A percentile compares a stretch with the other conserved stretches of the same genome.
These are phyloP conservation scores for Ascaphus truei DNA, from an alignment of 2,113 vertebrate species.

Conservation along the genomic window DNA sequence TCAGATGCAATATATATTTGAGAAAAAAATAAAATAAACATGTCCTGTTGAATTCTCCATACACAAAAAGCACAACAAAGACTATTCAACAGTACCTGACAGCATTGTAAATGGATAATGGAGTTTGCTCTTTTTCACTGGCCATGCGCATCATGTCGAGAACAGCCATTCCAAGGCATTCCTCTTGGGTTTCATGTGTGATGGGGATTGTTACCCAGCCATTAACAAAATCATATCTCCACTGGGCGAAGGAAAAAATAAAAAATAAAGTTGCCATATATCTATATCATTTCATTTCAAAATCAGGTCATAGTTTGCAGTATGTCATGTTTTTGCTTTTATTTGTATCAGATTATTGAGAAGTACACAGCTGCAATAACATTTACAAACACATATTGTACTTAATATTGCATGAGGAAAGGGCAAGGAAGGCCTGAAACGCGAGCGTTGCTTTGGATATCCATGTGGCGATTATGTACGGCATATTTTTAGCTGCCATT, in stretches of 20 bases:
- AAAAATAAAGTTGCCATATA: conserved; percentile 14
- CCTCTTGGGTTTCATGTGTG: conserved; percentile 89
- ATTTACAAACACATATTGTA: too few species aligned
- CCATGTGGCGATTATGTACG: too few species aligned
- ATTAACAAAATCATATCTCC: conserved; percentile 86
- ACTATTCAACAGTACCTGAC: conserved; percentile 66
- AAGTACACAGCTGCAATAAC: too few species aligned
- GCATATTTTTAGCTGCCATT: too few species aligned
- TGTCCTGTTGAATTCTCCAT: too few species aligned
- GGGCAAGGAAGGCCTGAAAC: too few species aligned
- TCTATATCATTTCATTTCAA: background rate
- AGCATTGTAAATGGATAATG: conserved; percentile 81
- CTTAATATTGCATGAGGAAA: too few species aligned
- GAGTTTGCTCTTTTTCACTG: conserved; percentile 81
- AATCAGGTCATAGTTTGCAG: too few species aligned
- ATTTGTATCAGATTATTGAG: background rate
- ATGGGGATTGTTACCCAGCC: conserved; percentile 76
- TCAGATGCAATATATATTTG: too few species aligned
- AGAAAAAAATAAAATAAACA: too few species aligned
- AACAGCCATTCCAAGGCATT: conserved; percentile 95
- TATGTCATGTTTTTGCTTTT: conserved; percentile 4
- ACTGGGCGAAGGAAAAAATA: conserved; percentile 60
- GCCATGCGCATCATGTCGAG: conserved; percentile 96
- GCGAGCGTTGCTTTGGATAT: too few species aligned
- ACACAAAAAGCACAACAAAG: background rate